Evolutionary conservation across 2,113 vertebrate species (phyloP).

Genomic region (Microcebus jonahi): DNA sequence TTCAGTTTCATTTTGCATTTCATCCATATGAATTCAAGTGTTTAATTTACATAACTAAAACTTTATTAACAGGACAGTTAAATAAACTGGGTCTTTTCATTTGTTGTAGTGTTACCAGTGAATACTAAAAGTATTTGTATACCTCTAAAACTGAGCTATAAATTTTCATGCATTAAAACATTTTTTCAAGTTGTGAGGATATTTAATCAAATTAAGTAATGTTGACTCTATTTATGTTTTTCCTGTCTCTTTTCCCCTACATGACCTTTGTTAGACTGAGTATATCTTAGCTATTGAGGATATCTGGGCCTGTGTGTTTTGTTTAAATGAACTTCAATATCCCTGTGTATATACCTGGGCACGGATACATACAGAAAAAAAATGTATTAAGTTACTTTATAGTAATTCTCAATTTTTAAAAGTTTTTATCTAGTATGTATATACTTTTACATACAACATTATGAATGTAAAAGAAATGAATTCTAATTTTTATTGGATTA

Average conservation of each 20-base stretch:
- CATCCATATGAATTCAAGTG: background rate
- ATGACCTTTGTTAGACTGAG: background rate
- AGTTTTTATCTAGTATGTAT: slow-evolving; percentile 2
- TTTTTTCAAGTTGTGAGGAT: background rate
- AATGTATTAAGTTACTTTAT: background rate
- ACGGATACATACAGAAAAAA: background rate
- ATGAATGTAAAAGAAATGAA: slow-evolving; percentile 45
- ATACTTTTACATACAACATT: slow-evolving; percentile 4
- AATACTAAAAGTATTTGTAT: slow-evolving; percentile 1
- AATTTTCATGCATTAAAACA: slow-evolving; percentile 8
- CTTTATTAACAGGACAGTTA: background rate
- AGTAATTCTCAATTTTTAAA: slow-evolving; percentile 21
- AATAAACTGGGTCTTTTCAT: background rate
- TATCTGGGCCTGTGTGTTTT: background rate
- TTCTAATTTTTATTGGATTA: slow-evolving; percentile 41
- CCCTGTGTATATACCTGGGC: background rate
- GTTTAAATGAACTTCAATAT: slow-evolving; percentile 53
- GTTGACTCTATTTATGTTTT: slow-evolving; percentile 16
- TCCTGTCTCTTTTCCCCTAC: background rate
- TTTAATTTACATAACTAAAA: slow-evolving; percentile 15
- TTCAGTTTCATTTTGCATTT: slow-evolving; percentile 41
- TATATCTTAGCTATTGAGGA: background rate
- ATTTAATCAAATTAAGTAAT: slow-evolving; percentile 51
- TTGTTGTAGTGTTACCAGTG: slow-evolving; percentile 35
- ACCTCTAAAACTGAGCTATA: background rate